These are phyloP conservation scores for Halichondria panicea DNA, from an alignment of 37 sponge, comb jelly and placozoan genomes.

Conservation along the genomic window DNA sequence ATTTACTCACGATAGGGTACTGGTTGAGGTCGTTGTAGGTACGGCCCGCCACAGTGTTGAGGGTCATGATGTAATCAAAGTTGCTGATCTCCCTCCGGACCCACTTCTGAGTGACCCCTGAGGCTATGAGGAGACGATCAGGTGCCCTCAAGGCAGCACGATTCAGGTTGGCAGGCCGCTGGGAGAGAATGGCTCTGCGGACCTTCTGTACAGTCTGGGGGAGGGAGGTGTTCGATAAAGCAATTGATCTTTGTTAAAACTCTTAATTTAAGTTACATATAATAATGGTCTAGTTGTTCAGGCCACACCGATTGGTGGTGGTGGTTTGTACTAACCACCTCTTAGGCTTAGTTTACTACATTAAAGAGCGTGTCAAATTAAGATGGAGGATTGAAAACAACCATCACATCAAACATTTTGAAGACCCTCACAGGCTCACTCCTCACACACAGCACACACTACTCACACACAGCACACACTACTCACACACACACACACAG, in stretches of 20 bases:
- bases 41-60: slow-evolving; percentile 94
- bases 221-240: not conserved
- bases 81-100: slow-evolving; percentile 81
- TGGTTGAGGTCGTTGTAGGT: slow-evolving; percentile 98
- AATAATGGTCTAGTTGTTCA: too few relatives aligned
- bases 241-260: not conserved
- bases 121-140: slow-evolving; percentile 45
- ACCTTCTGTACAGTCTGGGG: slow-evolving; percentile 47
- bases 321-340: too few relatives aligned
- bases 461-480: too few relatives aligned
- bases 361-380: too few relatives aligned
- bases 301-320: too few relatives aligned
- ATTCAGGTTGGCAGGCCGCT: slow-evolving; percentile 76
- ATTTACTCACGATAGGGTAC: slow-evolving; percentile 93
- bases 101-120: slow-evolving; percentile 89
- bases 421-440: not conserved
- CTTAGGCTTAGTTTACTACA: too few relatives aligned
- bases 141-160: slow-evolving; percentile 67
- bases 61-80: slow-evolving; percentile 97
- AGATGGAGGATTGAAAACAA: too few relatives aligned
- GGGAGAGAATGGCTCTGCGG: slow-evolving; percentile 68
- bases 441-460: not conserved
- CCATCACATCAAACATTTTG: too few relatives aligned
- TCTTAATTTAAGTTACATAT: too few relatives aligned
- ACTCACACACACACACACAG: too few relatives aligned